Evolutionary conservation across 2,113 vertebrate genomes (phyloP), one percentile per base, ranked within the genome.

Genomic region (Calyptomena viridis): DNA sequence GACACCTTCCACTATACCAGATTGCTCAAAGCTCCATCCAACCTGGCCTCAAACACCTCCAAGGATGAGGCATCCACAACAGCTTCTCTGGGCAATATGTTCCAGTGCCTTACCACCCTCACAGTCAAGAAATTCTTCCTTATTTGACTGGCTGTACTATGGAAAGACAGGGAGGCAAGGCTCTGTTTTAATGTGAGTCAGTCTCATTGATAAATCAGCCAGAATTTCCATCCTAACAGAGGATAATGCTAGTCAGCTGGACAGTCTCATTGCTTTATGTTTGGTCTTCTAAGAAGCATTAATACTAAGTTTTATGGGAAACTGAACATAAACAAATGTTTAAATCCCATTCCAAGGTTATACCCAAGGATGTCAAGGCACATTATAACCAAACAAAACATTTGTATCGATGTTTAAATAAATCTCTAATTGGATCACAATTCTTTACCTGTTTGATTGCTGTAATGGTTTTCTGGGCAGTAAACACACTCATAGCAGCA

Each of bases 401-500:
- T 66, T 18, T 78, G 7, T 46, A 79, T 42, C 58, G 53, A 63
- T 62, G 18, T 76, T 52, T 84, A 88, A 91, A 63, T 47, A 71
- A 86, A 27, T 8, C 15, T 84, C 75, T 88, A 74, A 69, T 73
- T 84, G 74, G 31, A 47, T 73, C 28, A 31, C 22, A 53, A 9
- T 73, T 94, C 40, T 86, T 96, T 97, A 97, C 98, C 99, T 97
- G 98, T 98, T 79, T 91, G 59, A 50, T 99, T 98, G 82, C 98
- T 99, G 93, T 97, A 99, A 77, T 99, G 98, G 93, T 99, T 99
- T 96, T 98, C 98, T 5, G 98, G 98, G 71, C 99, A 99, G 91
- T 97, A 97, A 85, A 98, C 94, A 91, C 98, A 99, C 56, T 99
- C 98, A 44, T 99, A 99, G 93, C 98, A 99, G 73, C 99, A 99